A percentile compares a stretch with the other conserved stretches of the same genome.
phyloP scores from a whole-genome alignment of 1,140 invertebrate species.

The Conus betulinus region DNA sequence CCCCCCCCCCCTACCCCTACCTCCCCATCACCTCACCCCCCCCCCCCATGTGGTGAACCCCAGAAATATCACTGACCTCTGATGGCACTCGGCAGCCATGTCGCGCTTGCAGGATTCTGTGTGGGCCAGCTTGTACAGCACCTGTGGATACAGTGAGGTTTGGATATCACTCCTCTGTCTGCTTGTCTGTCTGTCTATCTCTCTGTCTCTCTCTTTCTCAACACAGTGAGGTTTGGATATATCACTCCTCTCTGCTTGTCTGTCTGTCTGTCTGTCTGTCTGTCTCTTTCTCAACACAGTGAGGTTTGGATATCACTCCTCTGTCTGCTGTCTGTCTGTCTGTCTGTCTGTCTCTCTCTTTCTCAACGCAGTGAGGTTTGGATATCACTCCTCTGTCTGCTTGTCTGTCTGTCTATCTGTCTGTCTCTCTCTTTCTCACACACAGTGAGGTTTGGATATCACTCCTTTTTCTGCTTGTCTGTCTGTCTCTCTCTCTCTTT shows the following conservation, averaged over 20 bases:
- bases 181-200: not conserved
- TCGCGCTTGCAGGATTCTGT: slow-evolving; percentile 76
- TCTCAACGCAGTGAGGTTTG: not conserved
- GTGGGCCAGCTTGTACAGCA: slow-evolving; percentile 76
- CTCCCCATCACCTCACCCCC: too few species aligned
- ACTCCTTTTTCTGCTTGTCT: not conserved
- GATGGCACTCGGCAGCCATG: slow-evolving; percentile 73
- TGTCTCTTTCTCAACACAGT: not conserved
- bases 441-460: not conserved
- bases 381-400: not conserved
- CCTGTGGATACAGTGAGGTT: slow-evolving; percentile 48
- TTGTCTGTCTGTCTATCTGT: not conserved
- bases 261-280: not conserved
- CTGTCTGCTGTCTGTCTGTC: not conserved
- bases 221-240: not conserved
- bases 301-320: not conserved
- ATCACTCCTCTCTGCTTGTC: not conserved
- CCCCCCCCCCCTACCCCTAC: too few species aligned
- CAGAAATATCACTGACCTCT: slow-evolving; percentile 44
- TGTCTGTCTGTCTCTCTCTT: not conserved
- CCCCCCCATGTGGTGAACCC: too few species aligned
- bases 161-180: not conserved
- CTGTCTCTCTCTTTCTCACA: too few species aligned
- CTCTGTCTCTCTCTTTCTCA: too few species aligned
- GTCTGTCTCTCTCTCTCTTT: not conserved